Conservation (phyloP, 2,888 invertebrate species). For the Rhingia campestris region DNA sequence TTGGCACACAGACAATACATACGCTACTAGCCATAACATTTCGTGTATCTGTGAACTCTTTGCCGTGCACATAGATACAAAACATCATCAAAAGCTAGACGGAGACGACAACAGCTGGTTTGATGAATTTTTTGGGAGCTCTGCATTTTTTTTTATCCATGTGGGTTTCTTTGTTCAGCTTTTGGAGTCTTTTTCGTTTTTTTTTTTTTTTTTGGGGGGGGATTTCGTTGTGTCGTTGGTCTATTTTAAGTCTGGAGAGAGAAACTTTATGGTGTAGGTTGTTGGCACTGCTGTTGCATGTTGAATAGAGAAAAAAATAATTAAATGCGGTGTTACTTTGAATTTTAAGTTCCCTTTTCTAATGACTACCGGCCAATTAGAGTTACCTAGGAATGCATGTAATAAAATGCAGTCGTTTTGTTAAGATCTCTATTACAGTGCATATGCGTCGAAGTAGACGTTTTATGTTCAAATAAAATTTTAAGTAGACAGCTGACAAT, state of each 20-base stretch:
- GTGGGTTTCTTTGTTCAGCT: constrained; percentile 46
- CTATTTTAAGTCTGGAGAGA: constrained; percentile 64
- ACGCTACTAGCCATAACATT: constrained; percentile 31
- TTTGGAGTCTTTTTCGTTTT: constrained; percentile 28
- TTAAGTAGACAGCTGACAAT: too few relatives aligned
- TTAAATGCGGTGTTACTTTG: constrained; percentile 27
- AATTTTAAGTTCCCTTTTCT: constrained; percentile 25
- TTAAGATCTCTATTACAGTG: too few relatives aligned
- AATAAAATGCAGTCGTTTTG: constrained; percentile 5
- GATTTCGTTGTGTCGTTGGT: constrained; percentile 41
- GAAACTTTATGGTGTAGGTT: constrained; percentile 56
- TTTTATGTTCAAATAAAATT: too few relatives aligned
- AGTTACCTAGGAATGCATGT: not conserved
- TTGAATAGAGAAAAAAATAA: constrained; percentile 42
- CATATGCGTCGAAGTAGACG: too few relatives aligned
- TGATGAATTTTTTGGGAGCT: constrained; percentile 61
- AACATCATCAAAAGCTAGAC: constrained; percentile 58
- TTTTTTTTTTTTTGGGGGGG: constrained; percentile 29
- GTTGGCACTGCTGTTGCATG: constrained; percentile 55
- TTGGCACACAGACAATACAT: constrained; percentile 42
- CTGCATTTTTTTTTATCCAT: constrained; percentile 46
- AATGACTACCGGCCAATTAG: not conserved
- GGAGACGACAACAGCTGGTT: constrained; percentile 68
- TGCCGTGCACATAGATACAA: constrained; percentile 64
- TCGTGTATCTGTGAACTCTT: constrained; percentile 51